Percentiles rank a stretch among this genome's conserved stretches.
These are phyloP conservation scores for Acanthis flammea DNA, from an alignment of 2,797 vertebrate species.

Conservation along the genomic window DNA sequence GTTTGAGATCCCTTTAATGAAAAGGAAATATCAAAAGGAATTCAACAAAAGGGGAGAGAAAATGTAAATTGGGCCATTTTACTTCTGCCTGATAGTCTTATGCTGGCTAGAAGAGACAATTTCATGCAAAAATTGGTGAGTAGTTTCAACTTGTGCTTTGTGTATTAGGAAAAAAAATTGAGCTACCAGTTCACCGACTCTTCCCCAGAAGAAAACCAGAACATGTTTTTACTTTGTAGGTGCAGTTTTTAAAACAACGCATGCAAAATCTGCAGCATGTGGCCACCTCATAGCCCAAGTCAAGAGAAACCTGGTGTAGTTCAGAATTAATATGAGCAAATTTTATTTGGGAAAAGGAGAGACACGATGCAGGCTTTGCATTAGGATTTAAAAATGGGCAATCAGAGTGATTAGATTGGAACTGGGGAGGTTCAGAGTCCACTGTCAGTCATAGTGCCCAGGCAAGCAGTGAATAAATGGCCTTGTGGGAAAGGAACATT, in stretches of 20 bases:
- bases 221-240: neutral
- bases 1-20: neutral
- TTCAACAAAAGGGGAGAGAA: neutral
- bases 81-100: neutral
- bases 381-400: neutral
- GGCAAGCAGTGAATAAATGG: neutral
- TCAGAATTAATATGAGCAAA: neutral
- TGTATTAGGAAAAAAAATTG: neutral
- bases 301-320: neutral
- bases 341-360: neutral
- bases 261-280: neutral
- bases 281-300: neutral
- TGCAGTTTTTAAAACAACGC: neutral
- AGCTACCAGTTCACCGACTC: neutral
- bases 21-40: neutral
- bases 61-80: neutral
- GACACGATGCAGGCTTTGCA: neutral
- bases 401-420: neutral
- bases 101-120: neutral
- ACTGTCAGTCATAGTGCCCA: rapidly evolving
- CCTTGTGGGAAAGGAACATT: neutral
- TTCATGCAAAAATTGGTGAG: neutral
- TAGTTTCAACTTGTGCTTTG: neutral
- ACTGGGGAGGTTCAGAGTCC: rapidly evolving
- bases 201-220: neutral